A percentile compares a stretch with the other conserved stretches of the same genome.
Evolutionary conservation across 2,888 invertebrate species (phyloP).

Genomic region (Caenorhabditis sp.): DNA sequence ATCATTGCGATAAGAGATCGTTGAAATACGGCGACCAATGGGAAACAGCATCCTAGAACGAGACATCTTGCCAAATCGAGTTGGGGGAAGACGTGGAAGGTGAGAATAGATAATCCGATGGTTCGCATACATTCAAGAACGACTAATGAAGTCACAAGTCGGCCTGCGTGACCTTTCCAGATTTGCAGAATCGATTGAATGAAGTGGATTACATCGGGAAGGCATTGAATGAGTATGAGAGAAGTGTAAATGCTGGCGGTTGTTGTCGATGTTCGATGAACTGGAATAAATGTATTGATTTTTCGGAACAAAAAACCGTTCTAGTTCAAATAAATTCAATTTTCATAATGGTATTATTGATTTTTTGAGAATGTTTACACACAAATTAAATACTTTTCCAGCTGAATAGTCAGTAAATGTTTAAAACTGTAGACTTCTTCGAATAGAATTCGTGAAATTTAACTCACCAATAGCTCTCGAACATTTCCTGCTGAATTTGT

Average conservation of each 20-base stretch:
- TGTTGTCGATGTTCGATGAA: conserved; percentile 41
- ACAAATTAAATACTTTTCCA: too few species aligned
- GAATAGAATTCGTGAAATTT: too few species aligned
- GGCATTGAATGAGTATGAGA: conserved; percentile 59
- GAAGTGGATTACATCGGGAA: conserved; percentile 59
- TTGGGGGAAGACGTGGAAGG: conserved; percentile 54
- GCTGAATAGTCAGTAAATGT: too few species aligned
- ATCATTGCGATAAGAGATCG: conserved; percentile 33
- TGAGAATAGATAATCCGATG: conserved; percentile 54
- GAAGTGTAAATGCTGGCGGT: conserved; percentile 49
- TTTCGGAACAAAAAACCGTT: too few species aligned
- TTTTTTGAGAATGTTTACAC: too few species aligned
- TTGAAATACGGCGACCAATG: conserved; percentile 42
- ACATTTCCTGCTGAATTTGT: conserved; percentile 31
- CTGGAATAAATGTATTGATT: conserved; percentile 21
- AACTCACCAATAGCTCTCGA: conserved; percentile 14
- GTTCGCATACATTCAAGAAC: conserved; percentile 56
- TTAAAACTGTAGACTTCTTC: too few species aligned
- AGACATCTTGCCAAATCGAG: conserved; percentile 44
- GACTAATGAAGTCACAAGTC: conserved; percentile 39
- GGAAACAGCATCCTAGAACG: conserved; percentile 41
- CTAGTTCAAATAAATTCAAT: too few species aligned
- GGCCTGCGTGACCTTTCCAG: conserved; percentile 36
- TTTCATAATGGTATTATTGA: too few species aligned
- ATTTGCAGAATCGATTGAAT: conserved; percentile 47